These are phyloP conservation scores for Misgurnus mizolepis DNA, from an alignment of 2,113 vertebrate genomes.

Conservation along the genomic window DNA sequence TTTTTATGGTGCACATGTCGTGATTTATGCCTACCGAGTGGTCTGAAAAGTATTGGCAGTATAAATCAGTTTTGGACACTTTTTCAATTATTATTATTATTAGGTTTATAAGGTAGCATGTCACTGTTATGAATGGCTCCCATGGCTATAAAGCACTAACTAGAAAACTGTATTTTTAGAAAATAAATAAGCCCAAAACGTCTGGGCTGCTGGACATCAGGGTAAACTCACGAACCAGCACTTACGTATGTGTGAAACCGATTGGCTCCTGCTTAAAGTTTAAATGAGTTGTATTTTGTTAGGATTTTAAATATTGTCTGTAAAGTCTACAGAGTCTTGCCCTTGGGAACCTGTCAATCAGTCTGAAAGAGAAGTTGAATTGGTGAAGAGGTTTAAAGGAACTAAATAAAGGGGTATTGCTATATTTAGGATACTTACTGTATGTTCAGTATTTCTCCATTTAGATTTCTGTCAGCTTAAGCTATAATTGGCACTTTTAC, in stretches of 20 bases:
- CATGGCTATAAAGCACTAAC: slow-evolving; percentile 9
- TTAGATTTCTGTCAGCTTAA: background rate
- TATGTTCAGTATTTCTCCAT: background rate
- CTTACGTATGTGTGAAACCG: slow-evolving; percentile 6
- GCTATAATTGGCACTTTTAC: slow-evolving; percentile 18
- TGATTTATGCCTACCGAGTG: background rate
- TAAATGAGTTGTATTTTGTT: background rate
- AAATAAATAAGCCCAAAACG: background rate
- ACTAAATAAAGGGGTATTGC: background rate
- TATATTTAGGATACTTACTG: background rate
- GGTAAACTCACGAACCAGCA: slow-evolving; percentile 40
- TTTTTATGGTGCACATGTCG: background rate
- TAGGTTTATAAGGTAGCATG: slow-evolving; percentile 12
- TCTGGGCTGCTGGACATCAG: slow-evolving; percentile 31
- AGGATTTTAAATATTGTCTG: slow-evolving; percentile 12
- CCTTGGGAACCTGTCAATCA: background rate
- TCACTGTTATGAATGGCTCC: slow-evolving; percentile 4
- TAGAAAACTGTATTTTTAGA: slow-evolving; percentile 11
- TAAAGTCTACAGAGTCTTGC: background rate
- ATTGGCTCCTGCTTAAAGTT: slow-evolving; percentile 2
- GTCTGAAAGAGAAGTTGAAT: background rate
- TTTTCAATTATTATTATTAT: slow-evolving; percentile 20
- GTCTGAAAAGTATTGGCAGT: background rate
- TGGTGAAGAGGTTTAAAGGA: background rate
- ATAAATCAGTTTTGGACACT: background rate